Percentiles rank a stretch among this genome's conserved stretches.
Evolutionary conservation across 2,797 vertebrate genomes (phyloP).

Genomic region (Tragopan temminckii): DNA sequence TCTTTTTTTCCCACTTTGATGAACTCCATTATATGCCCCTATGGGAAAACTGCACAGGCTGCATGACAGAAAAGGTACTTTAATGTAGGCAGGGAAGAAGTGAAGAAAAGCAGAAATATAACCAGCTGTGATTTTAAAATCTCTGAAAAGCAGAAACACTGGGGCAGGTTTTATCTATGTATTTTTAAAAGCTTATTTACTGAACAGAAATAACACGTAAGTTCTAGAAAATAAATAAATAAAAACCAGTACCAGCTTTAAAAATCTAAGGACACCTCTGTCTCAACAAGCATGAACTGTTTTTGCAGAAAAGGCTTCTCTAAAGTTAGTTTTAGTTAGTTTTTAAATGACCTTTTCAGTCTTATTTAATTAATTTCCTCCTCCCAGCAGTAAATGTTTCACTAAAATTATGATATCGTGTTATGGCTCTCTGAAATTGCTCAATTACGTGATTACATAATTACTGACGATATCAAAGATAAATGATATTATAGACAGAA

Average conservation of each 20-base stretch:
- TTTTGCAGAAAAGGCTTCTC: neutral
- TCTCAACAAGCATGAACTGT: neutral
- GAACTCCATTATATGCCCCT: constrained; percentile 53
- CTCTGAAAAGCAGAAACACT: neutral
- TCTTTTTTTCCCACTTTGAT: neutral
- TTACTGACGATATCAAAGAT: neutral
- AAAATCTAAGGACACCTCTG: neutral
- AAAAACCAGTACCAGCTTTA: neutral
- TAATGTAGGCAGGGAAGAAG: neutral
- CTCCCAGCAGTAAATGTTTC: neutral
- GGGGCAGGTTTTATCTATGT: neutral
- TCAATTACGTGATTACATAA: neutral
- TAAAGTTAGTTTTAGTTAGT: neutral
- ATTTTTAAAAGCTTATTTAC: neutral
- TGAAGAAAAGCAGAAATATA: constrained; percentile 24
- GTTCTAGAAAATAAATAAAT: neutral
- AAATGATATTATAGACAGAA: neutral
- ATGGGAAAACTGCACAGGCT: constrained; percentile 41
- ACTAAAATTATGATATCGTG: neutral
- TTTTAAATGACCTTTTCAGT: neutral
- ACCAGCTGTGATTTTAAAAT: neutral
- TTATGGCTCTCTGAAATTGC: neutral
- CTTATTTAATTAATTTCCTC: neutral
- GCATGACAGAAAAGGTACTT: constrained; percentile 34
- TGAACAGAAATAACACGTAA: neutral